A percentile compares a stretch with the other conserved stretches of the same genome.
Conservation (phyloP, 2,113 vertebrate genomes). For the Passer domesticus region DNA sequence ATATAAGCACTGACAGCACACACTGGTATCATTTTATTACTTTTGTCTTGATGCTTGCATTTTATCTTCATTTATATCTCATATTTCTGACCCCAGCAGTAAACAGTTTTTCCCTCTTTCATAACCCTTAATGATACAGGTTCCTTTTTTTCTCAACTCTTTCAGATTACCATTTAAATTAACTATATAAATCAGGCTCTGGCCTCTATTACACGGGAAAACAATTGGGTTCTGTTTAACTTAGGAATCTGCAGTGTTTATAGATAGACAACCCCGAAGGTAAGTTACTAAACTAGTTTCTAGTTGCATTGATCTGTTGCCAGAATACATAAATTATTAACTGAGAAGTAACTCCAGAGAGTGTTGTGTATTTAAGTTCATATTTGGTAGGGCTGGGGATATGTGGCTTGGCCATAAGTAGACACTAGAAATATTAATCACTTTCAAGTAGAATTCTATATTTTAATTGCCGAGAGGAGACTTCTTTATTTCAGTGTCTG, state of each 20-base stretch:
- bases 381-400: constrained; percentile 55
- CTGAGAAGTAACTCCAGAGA: constrained; percentile 59
- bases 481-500: constrained; percentile 11
- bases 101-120: constrained; percentile 53
- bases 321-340: constrained; percentile 71
- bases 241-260: constrained; percentile 70
- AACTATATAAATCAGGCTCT: constrained; percentile 62
- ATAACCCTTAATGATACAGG: constrained; percentile 45
- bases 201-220: constrained; percentile 47
- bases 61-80: constrained; percentile 47
- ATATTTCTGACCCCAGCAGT: constrained; percentile 32
- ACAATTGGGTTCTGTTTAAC: constrained; percentile 71
- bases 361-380: constrained; percentile 63
- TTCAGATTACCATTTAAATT: constrained; percentile 65
- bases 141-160: constrained; percentile 21
- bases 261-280: constrained; percentile 65
- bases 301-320: constrained; percentile 67
- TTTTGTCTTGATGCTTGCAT: constrained; percentile 13
- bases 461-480: constrained; percentile 58
- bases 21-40: not conserved
- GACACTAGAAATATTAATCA: constrained; percentile 54
- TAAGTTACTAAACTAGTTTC: constrained; percentile 70
- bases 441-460: constrained; percentile 58
- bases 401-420: not conserved
- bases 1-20: not conserved